Conservation (phyloP, 2,113 vertebrate genomes). For the Mobula hypostoma region DNA sequence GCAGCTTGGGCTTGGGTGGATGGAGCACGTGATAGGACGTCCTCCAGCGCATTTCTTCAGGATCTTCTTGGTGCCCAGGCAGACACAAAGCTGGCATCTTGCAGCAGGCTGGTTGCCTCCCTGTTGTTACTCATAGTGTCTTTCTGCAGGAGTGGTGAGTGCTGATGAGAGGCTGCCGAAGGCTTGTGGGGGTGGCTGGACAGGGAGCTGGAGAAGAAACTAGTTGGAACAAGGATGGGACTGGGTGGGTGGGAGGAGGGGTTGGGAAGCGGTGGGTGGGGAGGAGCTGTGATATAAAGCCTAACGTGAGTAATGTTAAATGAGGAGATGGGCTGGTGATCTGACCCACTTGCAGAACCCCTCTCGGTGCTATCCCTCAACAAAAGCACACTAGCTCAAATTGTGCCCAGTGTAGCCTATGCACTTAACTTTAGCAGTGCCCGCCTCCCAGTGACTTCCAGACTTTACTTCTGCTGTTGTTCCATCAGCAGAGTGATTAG, state of each 20-base stretch:
- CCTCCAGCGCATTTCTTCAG: not conserved
- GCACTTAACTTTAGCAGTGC: too few species aligned
- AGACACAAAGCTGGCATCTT: not conserved
- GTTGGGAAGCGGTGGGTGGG: too few species aligned
- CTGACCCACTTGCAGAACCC: too few species aligned
- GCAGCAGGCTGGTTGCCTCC: not conserved
- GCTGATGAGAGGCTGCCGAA: not conserved
- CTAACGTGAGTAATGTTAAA: not conserved
- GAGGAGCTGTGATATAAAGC: not conserved
- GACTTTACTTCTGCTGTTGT: too few species aligned
- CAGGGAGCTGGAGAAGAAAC: not conserved
- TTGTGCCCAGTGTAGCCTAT: too few species aligned
- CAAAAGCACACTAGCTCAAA: too few species aligned
- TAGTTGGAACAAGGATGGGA: not conserved
- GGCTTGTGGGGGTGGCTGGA: not conserved
- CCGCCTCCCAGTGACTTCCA: too few species aligned
- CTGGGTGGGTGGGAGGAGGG: too few species aligned
- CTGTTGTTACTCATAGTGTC: not conserved
- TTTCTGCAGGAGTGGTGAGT: not conserved
- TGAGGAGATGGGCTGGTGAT: not conserved
- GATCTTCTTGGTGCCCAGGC: not conserved
- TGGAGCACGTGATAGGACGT: not conserved
- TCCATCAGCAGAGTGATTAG: too few species aligned
- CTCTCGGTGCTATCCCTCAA: too few species aligned
- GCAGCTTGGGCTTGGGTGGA: not conserved